Evolutionary conservation across 2,113 vertebrate species (phyloP), one percentile per base, ranked within the genome.

Genomic region (Jacana jacana): DNA sequence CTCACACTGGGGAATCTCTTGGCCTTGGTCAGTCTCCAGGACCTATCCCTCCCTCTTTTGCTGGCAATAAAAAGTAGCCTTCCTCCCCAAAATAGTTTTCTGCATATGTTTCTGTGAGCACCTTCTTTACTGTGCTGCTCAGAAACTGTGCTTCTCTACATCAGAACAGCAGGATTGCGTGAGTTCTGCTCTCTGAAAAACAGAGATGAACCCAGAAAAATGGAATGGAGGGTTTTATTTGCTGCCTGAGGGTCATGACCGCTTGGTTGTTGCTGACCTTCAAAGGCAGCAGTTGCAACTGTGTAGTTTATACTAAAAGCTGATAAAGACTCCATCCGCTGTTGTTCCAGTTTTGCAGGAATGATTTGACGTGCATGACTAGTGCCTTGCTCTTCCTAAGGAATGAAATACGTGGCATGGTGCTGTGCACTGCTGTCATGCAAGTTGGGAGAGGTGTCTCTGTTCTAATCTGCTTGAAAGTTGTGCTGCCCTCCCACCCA

Each of bases 101-200:
- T 82, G 52, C 22, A 7, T 65, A 3, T 1, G 5, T 83, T 88
- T 93, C 54, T 73, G 39, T 40, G 90, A 84, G 39, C 1, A 3
- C 30, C 42, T 79, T 77, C 78, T 64, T 71, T 82, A 7, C 40
- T 57, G 40, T 0, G 1, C 46, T 70, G 40, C 66, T 89, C 66
- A 66, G 61, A 78, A 89, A 54, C 25, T 5, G 1, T 49, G 33
- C 33, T 66, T 75, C 55, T 68, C 48, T 70, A 75, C 27, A 7
- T 55, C 0, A 0, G 33, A 72, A 71, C 14, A 13, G 40, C 48
- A 76, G 37, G 44, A 39, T 71, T 37, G 14, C 1, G 0, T n/a
- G 24, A 18, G 6, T 86, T 79, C 48, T 93, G 58, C 37, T 83
- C 6, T 73, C 31, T 86, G 64, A 66, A 83, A 86, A 94, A 31